These are phyloP conservation scores for Paracentrotus lividus DNA, from an alignment of 53 echinoderm and acorn worm species.

Conservation along the genomic window DNA sequence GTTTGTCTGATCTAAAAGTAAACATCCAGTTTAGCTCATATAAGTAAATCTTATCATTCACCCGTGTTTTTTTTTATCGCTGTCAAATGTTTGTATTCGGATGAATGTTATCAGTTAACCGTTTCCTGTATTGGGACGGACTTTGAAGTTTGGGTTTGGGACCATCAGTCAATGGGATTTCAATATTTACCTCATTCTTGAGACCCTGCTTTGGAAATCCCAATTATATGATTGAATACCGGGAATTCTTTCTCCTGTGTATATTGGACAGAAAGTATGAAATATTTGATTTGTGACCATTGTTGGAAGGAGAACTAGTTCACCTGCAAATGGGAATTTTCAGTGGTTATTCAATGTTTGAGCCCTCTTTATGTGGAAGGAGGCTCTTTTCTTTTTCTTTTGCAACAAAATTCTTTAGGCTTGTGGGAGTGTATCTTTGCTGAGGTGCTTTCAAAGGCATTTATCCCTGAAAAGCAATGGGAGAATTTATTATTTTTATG, in stretches of 20 bases:
- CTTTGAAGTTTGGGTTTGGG: slow-evolving; percentile 46
- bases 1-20: slow-evolving; percentile 39
- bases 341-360: not conserved
- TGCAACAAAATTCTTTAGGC: not conserved
- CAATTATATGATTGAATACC: slow-evolving; percentile 31
- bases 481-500: no score
- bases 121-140: slow-evolving; percentile 55
- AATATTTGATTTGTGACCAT: slow-evolving; percentile 23
- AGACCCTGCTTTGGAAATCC: slow-evolving; percentile 18
- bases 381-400: not conserved
- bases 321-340: not conserved
- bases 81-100: slow-evolving; percentile 46
- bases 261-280: slow-evolving; percentile 23
- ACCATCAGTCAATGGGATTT: not conserved
- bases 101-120: slow-evolving; percentile 29
- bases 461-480: not conserved
- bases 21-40: slow-evolving; percentile 25
- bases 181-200: slow-evolving; percentile 17
- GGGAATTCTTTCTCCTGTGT: slow-evolving; percentile 12
- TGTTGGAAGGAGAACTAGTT: slow-evolving; percentile 15
- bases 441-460: not conserved
- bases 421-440: not conserved
- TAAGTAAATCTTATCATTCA: slow-evolving; percentile 10
- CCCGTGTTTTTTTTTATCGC: slow-evolving; percentile 16
- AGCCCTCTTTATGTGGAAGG: not conserved